phyloP scores from a whole-genome alignment of 1,140 invertebrate species.

The Scaptomyza pallida region DNA sequence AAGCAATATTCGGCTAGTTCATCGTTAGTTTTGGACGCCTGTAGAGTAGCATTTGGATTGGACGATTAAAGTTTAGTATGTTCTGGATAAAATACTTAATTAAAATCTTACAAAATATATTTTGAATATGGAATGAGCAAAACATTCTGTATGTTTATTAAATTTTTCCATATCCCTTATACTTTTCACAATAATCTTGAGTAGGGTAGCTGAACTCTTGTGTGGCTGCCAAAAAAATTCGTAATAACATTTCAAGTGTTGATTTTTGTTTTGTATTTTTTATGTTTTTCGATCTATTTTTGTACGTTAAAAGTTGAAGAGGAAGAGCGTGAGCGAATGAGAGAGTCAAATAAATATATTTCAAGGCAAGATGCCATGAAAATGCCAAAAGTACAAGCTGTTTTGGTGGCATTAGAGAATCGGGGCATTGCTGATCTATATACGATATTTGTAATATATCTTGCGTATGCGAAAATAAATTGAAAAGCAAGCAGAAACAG shows the following conservation, averaged over 20 bases:
- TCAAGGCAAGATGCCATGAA: conserved; percentile 19
- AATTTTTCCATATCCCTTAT: background rate
- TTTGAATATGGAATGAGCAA: too few species aligned
- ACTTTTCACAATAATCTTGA: background rate
- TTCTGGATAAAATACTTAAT: too few species aligned
- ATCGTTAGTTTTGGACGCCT: background rate
- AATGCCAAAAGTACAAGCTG: background rate
- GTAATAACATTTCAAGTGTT: conserved; percentile 9
- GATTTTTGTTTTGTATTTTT: background rate
- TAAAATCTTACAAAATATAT: too few species aligned
- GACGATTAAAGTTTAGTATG: too few species aligned
- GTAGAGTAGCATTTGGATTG: background rate
- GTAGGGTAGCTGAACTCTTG: conserved; percentile 21
- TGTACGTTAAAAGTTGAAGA: background rate
- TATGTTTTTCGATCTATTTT: conserved; percentile 17
- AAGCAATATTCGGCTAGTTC: background rate
- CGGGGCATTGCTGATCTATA: conserved; percentile 14
- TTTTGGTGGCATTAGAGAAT: too few species aligned
- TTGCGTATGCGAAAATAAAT: conserved; percentile 8
- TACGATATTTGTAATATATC: conserved; percentile 1
- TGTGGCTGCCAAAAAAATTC: conserved; percentile 7
- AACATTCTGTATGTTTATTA: background rate
- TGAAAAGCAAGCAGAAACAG: conserved; percentile 3
- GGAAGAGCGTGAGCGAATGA: background rate
- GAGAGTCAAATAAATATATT: conserved; percentile 1